Evolutionary conservation across 2,113 vertebrate genomes (phyloP).

Genomic region (Anas platyrhynchos): DNA sequence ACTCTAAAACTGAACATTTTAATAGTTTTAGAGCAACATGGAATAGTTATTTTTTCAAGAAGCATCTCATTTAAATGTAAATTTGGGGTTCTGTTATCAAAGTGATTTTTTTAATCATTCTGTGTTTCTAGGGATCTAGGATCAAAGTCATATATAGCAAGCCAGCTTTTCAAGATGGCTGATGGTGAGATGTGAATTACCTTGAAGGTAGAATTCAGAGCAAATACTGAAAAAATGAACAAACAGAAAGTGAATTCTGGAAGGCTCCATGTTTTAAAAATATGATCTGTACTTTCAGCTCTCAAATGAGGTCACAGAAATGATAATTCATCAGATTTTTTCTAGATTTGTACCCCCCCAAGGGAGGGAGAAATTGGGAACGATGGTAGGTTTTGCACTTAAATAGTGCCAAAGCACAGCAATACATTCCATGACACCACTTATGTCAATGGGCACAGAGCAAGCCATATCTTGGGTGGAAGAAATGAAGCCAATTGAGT

Average conservation of each 20-base stretch:
- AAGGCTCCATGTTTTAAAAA: not conserved
- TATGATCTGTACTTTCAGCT: not conserved
- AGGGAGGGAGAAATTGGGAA: not conserved
- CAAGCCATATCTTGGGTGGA: not conserved
- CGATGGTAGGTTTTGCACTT: not conserved
- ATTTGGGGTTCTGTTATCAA: constrained; percentile 65
- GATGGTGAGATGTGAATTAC: not conserved
- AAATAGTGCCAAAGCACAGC: not conserved
- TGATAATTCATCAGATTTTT: not conserved
- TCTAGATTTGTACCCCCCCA: not conserved
- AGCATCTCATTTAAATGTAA: constrained; percentile 73
- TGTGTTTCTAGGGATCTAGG: constrained; percentile 33
- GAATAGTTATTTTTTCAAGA: constrained; percentile 6
- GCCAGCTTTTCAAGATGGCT: constrained; percentile 11
- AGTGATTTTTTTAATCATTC: constrained; percentile 57
- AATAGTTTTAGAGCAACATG: constrained; percentile 27
- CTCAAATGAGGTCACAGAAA: not conserved
- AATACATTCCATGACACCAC: not conserved
- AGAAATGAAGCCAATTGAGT: not conserved
- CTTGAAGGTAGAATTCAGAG: not conserved
- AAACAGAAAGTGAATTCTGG: not conserved
- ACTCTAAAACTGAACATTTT: constrained; percentile 24
- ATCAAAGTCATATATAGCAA: constrained; percentile 42
- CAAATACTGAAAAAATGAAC: not conserved
- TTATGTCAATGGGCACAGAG: not conserved